phyloP scores from a whole-genome alignment of 2,113 vertebrate genomes.

The Nothocercus julius region DNA sequence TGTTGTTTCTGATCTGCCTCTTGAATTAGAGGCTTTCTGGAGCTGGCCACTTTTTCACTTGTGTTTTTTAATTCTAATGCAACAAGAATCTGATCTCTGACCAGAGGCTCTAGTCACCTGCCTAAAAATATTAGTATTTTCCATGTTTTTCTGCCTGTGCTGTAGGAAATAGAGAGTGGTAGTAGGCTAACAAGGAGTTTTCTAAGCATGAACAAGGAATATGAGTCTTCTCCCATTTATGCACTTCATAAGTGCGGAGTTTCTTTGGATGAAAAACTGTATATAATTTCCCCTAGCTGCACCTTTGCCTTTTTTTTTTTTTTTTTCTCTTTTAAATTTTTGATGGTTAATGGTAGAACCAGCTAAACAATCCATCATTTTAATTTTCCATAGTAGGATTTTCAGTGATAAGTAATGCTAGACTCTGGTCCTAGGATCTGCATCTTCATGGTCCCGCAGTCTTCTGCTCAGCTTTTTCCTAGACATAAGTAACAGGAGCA shows the following conservation, averaged over 20 bases:
- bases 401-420: not conserved
- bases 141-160: not conserved
- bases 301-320: too few species aligned
- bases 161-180: not conserved
- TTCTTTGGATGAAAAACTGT: not conserved
- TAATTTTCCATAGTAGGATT: not conserved
- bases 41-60: not conserved
- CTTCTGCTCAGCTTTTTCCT: not conserved
- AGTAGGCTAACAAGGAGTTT: not conserved
- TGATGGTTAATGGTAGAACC: not conserved
- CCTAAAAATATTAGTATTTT: not conserved
- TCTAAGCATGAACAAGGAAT: not conserved
- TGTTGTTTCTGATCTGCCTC: not conserved
- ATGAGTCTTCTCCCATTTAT: not conserved
- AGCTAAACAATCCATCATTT: not conserved
- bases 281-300: not conserved
- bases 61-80: not conserved
- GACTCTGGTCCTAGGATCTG: not conserved
- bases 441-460: accelerated
- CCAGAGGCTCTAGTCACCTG: not conserved
- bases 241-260: not conserved
- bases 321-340: too few species aligned
- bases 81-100: not conserved
- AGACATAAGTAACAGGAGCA: not conserved
- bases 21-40: not conserved